Evolutionary conservation across 2,888 invertebrate species (phyloP), one percentile per base, ranked within the genome.

Genomic region (Hydriomena furcata): DNA sequence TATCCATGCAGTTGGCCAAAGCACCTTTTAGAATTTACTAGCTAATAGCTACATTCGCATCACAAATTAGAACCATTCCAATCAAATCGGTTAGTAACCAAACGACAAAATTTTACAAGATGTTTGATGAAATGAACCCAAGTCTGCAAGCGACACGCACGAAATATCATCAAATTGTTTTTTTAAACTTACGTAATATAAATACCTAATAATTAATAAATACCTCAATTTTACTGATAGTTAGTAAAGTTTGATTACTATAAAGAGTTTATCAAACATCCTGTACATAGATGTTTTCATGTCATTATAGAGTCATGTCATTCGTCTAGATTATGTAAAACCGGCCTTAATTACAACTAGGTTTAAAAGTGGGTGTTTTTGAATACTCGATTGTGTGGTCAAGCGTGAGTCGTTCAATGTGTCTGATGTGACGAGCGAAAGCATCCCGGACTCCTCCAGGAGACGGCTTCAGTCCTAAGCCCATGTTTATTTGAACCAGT

Each of bases 321-420:
- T 82, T 82, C 72, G 71, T 75, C 82, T 87, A 87, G 86, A 72
- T 70, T 88, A 89, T 84, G 83, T 82, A 82, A 82, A 83, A 76
- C 88, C 83, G 84, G 85, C 86, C 89, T 86, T 86, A 84, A 80
- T 66, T 74, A 76, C 71, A 73, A 71, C 63, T 78, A 82, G 76
- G 74, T 70, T 71, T 76, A 74, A 74, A 66, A 68, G 63, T 63
- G 65, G 66, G 70, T 70, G 60, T 65, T 62, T 59, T 68, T 74
- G 61, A 67, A 63, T 63, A 66, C 59, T 63, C 60, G 59, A 63
- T 66, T 63, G 61, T 61, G 63, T 66, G 65, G 60, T 70, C 62
- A 57, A 63, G 55, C 52, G 49, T 60, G 61, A 58, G 49, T 38
- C 37, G 30, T 48, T 32, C 36, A 36, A 31, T 31, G 42, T 37